Evolutionary conservation across 1,140 invertebrate species (phyloP).

Genomic region (Limonius californicus): DNA sequence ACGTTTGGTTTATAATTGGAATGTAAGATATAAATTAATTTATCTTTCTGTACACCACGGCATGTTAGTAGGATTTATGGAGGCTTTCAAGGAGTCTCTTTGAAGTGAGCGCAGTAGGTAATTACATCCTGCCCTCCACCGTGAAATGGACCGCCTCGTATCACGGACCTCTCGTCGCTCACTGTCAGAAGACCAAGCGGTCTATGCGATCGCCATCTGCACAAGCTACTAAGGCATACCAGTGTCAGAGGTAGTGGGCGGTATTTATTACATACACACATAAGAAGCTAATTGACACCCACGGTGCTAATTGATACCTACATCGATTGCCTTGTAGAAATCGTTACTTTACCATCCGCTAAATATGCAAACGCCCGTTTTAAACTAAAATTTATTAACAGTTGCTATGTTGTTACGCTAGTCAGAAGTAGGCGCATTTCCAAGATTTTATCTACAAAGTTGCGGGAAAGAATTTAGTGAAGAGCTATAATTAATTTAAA

Average conservation of each 20-base stretch:
- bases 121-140: slow-evolving; percentile 10
- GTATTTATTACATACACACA: slow-evolving; percentile 16
- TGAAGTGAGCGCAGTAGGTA: slow-evolving; percentile 14
- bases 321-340: slow-evolving; percentile 1
- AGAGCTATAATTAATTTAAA: slow-evolving; percentile 6
- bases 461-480: not conserved
- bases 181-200: not conserved
- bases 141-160: slow-evolving; percentile 11
- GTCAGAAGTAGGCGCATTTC: too few species aligned
- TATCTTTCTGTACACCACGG: not conserved
- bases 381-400: too few species aligned
- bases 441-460: slow-evolving; percentile 4
- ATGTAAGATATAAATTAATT: slow-evolving; percentile 2
- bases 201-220: not conserved
- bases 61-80: slow-evolving; percentile 12
- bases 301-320: slow-evolving; percentile 11
- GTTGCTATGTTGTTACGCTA: too few species aligned
- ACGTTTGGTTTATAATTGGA: not conserved
- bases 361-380: not conserved
- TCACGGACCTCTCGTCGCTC: slow-evolving; percentile 4
- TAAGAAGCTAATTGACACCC: slow-evolving; percentile 17
- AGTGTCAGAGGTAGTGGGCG: not conserved
- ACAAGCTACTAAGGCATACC: not conserved
- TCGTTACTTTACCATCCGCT: not conserved
- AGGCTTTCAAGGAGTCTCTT: slow-evolving; percentile 9